Evolutionary conservation across 2,888 invertebrate genomes (phyloP).

Genomic region (Pachliopta kotzebuea): DNA sequence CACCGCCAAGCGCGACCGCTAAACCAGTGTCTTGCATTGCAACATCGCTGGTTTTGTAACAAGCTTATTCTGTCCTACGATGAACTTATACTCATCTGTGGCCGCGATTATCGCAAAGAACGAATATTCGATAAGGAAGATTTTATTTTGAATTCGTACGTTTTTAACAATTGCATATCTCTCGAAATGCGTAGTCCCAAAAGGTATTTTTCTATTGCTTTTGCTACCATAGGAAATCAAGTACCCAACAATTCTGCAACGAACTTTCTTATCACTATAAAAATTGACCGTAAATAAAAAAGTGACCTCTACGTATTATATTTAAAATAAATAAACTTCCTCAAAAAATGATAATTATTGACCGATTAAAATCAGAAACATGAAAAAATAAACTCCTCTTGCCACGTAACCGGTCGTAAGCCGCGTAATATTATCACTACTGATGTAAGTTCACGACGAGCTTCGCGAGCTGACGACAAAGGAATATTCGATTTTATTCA

Average conservation of each 20-base stretch:
- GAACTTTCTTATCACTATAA: neutral
- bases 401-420: constrained; percentile 58
- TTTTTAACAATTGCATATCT: too few relatives aligned
- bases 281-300: neutral
- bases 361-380: constrained; percentile 24
- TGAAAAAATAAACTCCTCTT: constrained; percentile 24
- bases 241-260: neutral
- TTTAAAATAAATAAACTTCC: too few relatives aligned
- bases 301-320: too few relatives aligned
- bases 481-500: constrained; percentile 9
- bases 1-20: constrained; percentile 79
- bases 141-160: neutral
- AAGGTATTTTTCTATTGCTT: neutral
- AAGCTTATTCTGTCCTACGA: constrained; percentile 34
- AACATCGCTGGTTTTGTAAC: constrained; percentile 62
- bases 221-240: neutral
- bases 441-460: constrained; percentile 59
- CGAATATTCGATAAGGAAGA: neutral
- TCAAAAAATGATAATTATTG: constrained; percentile 6
- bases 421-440: constrained; percentile 58
- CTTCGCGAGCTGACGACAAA: constrained; percentile 7
- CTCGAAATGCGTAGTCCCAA: too few relatives aligned
- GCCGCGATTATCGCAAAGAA: constrained; percentile 14
- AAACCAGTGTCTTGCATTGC: constrained; percentile 71
- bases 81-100: constrained; percentile 24